Base-by-base conservation (phyloP, 37 sponge, comb jelly and placozoan species). In the Spongilla lacustris region DNA sequence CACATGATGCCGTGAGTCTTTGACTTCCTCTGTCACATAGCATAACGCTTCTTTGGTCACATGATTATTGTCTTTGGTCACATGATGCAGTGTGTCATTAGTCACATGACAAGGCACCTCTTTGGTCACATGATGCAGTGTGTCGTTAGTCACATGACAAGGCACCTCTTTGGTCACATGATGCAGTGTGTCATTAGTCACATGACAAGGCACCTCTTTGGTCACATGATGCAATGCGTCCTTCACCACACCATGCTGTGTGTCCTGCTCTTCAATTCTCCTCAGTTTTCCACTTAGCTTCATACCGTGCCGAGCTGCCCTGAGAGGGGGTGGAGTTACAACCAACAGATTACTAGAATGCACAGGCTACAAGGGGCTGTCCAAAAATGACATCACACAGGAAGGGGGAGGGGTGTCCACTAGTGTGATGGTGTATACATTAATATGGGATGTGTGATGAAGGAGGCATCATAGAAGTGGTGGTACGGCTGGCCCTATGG, bases 231-330 rank as follows among this genome's bases (percentile, higher is more conserved):
- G 8, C 46, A 46, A 8, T 46, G 8, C 8, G 8, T 46, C 46
- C 46, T 27, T 69, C 5, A 11, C 10, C 27, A n/a, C 28, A 25
- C 28, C 11, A 29, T 25, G 30, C 34, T 24, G 35, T 41, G 38
- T 29, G 50, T 92, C 94, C 72, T 93, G 94, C 11, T 81, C 38
- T 49, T 86, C 75, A 22, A 93, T 1, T 34, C 94, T 41, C 71
- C 69, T 41, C 0, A 93, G 49, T 74, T 93, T 93, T 17, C 94
- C 94, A 85, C 68, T 81, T 69, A 90, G 73, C 50, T 68, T 84
- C 72, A 87, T 48, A 1, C 94, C 94, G 71, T 87, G 94, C 33
- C 92, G 90, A 25, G 94, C 94, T 73, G 87, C 94, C 31, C 94
- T 93, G 26, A 35, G 30, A 58, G 25, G 67, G 27, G 67, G 27